Percentiles rank a stretch among this genome's conserved stretches.
These are phyloP conservation scores for Drosophila mayaguana DNA, from an alignment of 2,888 invertebrate species.

Conservation along the genomic window DNA sequence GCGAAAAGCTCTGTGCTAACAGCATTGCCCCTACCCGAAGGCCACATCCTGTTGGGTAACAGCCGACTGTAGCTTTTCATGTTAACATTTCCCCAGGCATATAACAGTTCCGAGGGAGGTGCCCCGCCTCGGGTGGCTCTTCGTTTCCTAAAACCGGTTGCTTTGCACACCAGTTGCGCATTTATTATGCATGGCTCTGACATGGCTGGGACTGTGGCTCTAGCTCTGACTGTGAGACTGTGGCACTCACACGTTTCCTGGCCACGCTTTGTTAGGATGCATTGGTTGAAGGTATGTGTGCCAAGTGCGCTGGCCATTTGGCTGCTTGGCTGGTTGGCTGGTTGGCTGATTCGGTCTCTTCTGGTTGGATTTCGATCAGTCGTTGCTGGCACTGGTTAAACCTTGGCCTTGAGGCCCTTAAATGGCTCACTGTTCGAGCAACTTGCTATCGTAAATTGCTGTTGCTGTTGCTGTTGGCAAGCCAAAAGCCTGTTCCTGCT, in stretches of 20 bases:
- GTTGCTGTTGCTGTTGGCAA: constrained; percentile 23
- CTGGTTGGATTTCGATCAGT: constrained; percentile 60
- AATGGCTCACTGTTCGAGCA: constrained; percentile 64
- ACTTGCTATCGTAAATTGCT: constrained; percentile 39
- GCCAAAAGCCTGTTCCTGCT: constrained; percentile 49
- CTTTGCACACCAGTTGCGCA: constrained; percentile 79
- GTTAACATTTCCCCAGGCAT: constrained; percentile 59
- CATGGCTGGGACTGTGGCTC: constrained; percentile 17
- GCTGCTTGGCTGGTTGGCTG: constrained; percentile 17
- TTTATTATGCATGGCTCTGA: constrained; percentile 72
- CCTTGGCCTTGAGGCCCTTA: constrained; percentile 84
- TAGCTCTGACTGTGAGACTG: constrained; percentile 7
- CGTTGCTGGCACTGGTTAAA: constrained; percentile 58
- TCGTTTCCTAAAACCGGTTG: constrained; percentile 74
- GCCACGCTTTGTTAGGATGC: constrained; percentile 35
- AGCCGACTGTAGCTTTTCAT: constrained; percentile 60
- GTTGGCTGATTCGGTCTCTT: constrained; percentile 9
- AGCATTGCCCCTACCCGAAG: constrained; percentile 43
- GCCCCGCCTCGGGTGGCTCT: constrained; percentile 17
- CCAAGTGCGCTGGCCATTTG: constrained; percentile 49
- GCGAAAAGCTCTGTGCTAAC: constrained; percentile 60
- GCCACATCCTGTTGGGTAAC: constrained; percentile 49
- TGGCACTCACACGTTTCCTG: constrained; percentile 43
- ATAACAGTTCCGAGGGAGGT: constrained; percentile 57
- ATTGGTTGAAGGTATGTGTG: constrained; percentile 45